Percentiles rank a stretch among this genome's conserved stretches.
Evolutionary conservation across 2,797 vertebrate genomes (phyloP).

Genomic region (Notoglanidium macrostoma): DNA sequence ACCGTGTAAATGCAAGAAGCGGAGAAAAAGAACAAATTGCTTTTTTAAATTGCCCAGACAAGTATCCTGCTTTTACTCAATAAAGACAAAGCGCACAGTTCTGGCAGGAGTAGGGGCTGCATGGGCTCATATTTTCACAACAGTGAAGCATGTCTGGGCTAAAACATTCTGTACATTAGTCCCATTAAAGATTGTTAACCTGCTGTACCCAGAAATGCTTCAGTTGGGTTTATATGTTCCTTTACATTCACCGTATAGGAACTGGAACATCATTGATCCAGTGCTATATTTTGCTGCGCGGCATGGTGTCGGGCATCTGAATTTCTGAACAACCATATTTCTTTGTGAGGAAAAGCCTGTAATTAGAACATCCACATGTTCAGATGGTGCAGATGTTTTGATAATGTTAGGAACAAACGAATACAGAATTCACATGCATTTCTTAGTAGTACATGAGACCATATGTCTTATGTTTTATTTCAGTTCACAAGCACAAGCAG

Average conservation of each 20-base stretch:
- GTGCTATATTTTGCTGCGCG: slow-evolving; percentile 9
- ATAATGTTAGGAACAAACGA: not conserved
- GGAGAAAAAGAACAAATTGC: slow-evolving; percentile 63
- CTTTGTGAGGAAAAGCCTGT: not conserved
- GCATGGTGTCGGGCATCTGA: slow-evolving; percentile 15
- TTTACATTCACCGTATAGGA: slow-evolving; percentile 49
- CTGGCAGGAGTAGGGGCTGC: slow-evolving; percentile 21
- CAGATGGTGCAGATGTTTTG: slow-evolving; percentile 4
- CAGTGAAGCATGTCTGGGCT: slow-evolving; percentile 11
- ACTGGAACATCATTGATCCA: slow-evolving; percentile 44
- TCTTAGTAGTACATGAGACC: not conserved
- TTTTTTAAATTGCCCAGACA: slow-evolving; percentile 64
- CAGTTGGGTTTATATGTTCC: slow-evolving; percentile 42
- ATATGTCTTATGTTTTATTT: not conserved
- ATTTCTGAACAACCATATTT: slow-evolving; percentile 41
- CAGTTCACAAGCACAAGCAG: not conserved
- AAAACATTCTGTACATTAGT: slow-evolving; percentile 12
- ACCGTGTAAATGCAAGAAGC: slow-evolving; percentile 57
- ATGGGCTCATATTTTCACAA: slow-evolving; percentile 38
- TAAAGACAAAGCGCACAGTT: slow-evolving; percentile 60
- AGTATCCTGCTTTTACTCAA: slow-evolving; percentile 58
- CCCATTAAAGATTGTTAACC: slow-evolving; percentile 46
- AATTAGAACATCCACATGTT: slow-evolving; percentile 8
- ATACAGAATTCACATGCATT: slow-evolving; percentile 1
- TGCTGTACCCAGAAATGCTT: slow-evolving; percentile 48